Conservation (phyloP, 1,140 invertebrate species). For the Bombus waltoni region DNA sequence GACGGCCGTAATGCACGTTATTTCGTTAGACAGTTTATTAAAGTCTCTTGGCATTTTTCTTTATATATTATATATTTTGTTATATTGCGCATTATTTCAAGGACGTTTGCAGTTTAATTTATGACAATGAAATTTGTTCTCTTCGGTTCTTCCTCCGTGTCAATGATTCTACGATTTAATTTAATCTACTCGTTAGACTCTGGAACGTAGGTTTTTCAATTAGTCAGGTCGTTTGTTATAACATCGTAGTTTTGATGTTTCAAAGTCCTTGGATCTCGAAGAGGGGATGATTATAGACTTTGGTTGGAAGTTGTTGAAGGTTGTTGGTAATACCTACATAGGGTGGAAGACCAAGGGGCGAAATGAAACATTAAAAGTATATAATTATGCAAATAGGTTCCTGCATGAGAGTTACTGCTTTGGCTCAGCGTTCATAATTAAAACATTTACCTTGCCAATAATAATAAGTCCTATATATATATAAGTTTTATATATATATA, state of each 20-base stretch:
- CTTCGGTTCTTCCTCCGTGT: not conserved
- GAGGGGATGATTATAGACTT: not conserved
- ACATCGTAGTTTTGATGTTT: not conserved
- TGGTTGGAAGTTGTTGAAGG: not conserved
- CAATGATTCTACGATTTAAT: not conserved
- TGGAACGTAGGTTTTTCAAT: not conserved
- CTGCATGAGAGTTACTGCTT: constrained; percentile 11
- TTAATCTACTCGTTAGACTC: too few species aligned
- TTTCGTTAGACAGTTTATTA: not conserved
- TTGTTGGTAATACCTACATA: not conserved
- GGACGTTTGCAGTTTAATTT: not conserved
- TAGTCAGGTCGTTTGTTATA: not conserved
- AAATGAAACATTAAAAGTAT: constrained; percentile 17
- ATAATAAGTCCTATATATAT: constrained; percentile 13
- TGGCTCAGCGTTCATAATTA: constrained; percentile 19
- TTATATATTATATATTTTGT: too few species aligned
- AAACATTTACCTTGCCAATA: constrained; percentile 46
- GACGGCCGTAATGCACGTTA: not conserved
- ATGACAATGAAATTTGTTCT: not conserved
- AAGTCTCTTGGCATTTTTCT: too few species aligned
- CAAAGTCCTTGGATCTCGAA: too few species aligned
- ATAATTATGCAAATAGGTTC: constrained; percentile 35
- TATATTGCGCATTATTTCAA: too few species aligned
- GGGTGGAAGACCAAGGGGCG: not conserved
- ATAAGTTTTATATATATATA: too few species aligned